Evolutionary conservation across 2,797 vertebrate species (phyloP).

Genomic region (Danio aesculapii): DNA sequence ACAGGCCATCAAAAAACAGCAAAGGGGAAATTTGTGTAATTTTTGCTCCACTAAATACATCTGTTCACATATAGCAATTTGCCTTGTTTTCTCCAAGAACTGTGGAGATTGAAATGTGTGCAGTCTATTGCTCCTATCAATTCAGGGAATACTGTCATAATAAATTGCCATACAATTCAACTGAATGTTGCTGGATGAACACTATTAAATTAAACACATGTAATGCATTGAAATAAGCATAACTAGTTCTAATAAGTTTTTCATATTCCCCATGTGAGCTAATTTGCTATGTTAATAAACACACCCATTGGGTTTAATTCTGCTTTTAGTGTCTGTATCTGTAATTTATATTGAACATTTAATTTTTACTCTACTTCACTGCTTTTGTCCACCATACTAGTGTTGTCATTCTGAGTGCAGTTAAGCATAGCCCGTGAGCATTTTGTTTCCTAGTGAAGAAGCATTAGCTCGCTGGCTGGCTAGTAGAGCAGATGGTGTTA

Average conservation of each 20-base stretch:
- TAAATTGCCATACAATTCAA: no score
- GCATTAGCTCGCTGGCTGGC: neutral
- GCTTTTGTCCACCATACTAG: neutral
- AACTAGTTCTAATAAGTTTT: no score
- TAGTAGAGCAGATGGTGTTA: neutral
- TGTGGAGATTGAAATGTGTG: neutral
- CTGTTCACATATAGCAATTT: neutral
- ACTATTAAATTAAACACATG: no score
- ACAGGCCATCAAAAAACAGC: conserved; percentile 7
- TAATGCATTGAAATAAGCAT: no score
- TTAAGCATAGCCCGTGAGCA: neutral
- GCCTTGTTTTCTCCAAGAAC: conserved; percentile 8
- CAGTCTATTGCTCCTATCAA: conserved; percentile 11
- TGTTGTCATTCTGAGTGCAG: neutral
- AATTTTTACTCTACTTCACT: neutral
- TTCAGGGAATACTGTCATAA: neutral
- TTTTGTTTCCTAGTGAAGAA: conserved; percentile 13
- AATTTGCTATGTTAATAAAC: no score
- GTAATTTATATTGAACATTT: neutral
- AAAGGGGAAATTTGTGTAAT: neutral
- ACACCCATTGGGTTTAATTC: no score
- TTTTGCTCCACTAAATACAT: neutral
- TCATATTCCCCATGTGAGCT: no score
- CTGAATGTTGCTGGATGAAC: no score
- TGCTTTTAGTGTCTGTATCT: no score